A percentile compares a stretch with the other conserved stretches of the same genome.
Evolutionary conservation across 2,888 invertebrate species (phyloP).

Genomic region (Synergus japonicus): DNA sequence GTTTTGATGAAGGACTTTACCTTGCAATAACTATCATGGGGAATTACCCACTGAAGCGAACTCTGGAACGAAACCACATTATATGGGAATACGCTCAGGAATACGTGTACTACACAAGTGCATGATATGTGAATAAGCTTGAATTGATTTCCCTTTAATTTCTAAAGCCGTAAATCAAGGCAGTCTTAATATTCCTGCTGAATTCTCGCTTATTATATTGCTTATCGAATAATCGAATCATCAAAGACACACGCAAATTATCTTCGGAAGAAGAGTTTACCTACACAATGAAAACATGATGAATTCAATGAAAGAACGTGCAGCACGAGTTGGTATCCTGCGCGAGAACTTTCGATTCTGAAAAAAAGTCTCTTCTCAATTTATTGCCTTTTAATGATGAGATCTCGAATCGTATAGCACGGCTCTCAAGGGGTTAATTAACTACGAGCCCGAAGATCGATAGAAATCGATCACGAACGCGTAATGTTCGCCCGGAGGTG

Average conservation of each 20-base stretch:
- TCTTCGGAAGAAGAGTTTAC: background rate
- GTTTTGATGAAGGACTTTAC: no score
- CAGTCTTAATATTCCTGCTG: no score
- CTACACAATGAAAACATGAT: slow-evolving; percentile 1
- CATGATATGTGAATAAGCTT: no score
- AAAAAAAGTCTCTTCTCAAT: slow-evolving; percentile 5
- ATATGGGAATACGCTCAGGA: no score
- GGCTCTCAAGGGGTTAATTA: slow-evolving; percentile 29
- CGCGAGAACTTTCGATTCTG: slow-evolving; percentile 23
- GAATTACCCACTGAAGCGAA: no score
- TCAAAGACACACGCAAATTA: background rate
- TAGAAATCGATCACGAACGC: slow-evolving; percentile 37
- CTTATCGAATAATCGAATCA: background rate
- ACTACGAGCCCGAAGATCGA: slow-evolving; percentile 24
- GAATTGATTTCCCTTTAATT: no score
- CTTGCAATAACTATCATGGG: no score
- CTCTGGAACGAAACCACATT: no score
- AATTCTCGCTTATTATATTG: no score
- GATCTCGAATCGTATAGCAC: slow-evolving; percentile 23
- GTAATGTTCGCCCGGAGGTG: slow-evolving; percentile 37
- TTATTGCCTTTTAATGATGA: slow-evolving; percentile 32
- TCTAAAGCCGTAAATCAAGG: no score
- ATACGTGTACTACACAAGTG: no score
- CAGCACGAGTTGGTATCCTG: slow-evolving; percentile 6
- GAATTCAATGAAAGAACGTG: slow-evolving; percentile 22